These are phyloP conservation scores for Cyclophora punctaria DNA, from an alignment of 2,888 invertebrate genomes.

Conservation along the genomic window DNA sequence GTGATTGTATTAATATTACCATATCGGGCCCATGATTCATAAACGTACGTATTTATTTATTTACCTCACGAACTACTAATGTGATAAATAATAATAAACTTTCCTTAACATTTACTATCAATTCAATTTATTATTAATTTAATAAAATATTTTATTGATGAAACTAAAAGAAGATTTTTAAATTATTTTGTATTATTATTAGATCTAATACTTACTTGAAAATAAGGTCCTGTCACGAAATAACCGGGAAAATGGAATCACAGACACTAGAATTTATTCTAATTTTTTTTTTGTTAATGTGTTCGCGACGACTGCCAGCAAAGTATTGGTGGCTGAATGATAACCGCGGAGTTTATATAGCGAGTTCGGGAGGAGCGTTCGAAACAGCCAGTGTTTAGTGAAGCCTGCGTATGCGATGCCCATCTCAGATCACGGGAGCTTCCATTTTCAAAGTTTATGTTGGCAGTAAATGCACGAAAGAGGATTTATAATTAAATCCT, in stretches of 20 bases:
- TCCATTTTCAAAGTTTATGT: constrained; percentile 23
- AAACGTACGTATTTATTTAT: not conserved
- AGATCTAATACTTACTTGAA: constrained; percentile 49
- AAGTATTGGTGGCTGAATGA: constrained; percentile 63
- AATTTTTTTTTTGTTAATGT: constrained; percentile 38
- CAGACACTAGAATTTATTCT: constrained; percentile 48
- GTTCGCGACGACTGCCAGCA: constrained; percentile 60
- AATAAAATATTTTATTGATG: too few relatives aligned
- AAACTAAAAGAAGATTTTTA: too few relatives aligned
- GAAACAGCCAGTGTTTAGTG: constrained; percentile 36
- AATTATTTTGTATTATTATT: not conserved
- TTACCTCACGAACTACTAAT: too few relatives aligned
- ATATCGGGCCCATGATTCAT: too few relatives aligned
- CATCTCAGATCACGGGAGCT: constrained; percentile 36
- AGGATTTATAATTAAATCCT: not conserved
- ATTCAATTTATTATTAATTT: too few relatives aligned
- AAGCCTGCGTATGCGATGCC: constrained; percentile 41
- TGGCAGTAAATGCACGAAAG: not conserved
- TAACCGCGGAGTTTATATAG: constrained; percentile 62
- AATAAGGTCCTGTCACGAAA: constrained; percentile 49
- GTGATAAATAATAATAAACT: too few relatives aligned
- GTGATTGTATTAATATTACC: too few relatives aligned
- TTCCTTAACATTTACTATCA: too few relatives aligned
- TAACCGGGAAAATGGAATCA: constrained; percentile 40
- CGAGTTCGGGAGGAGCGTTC: constrained; percentile 32